A percentile compares a stretch with the other conserved stretches of the same genome.
Conservation (phyloP, 2,888 invertebrate genomes). For the Dolichomitus sp. region DNA sequence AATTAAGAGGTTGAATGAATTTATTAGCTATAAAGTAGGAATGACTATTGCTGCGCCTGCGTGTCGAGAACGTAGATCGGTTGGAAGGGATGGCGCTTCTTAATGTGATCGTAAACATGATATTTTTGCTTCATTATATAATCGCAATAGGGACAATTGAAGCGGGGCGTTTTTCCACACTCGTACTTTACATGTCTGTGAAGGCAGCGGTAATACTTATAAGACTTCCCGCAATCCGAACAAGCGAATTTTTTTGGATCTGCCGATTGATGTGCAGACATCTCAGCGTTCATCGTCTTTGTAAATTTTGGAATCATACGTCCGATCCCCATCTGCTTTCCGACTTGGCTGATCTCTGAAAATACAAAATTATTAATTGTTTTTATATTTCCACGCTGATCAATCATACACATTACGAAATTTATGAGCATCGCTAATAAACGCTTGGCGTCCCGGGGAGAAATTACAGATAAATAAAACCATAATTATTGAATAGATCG, state of each 20-base stretch:
- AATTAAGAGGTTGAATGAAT: neutral
- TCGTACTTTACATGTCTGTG: constrained; percentile 74
- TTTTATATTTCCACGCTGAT: neutral
- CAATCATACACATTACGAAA: neutral
- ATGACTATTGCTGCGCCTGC: constrained; percentile 7
- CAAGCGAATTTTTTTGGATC: constrained; percentile 80
- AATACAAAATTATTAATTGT: constrained; percentile 12
- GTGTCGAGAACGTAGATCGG: constrained; percentile 22
- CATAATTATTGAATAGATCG: neutral
- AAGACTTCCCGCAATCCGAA: constrained; percentile 87
- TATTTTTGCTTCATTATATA: constrained; percentile 14
- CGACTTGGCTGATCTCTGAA: constrained; percentile 19
- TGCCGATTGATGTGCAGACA: neutral
- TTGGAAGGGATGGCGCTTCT: constrained; percentile 3
- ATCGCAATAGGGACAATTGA: constrained; percentile 84
- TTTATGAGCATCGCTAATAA: neutral
- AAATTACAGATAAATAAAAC: neutral
- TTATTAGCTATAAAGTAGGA: neutral
- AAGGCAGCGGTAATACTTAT: constrained; percentile 88
- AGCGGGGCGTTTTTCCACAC: constrained; percentile 81
- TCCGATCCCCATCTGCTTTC: neutral
- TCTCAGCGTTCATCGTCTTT: neutral
- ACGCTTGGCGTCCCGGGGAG: neutral
- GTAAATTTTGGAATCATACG: neutral
- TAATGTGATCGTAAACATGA: constrained; percentile 27